Evolutionary conservation across 2,888 invertebrate genomes (phyloP).

Genomic region (Sclerodermus sp.): DNA sequence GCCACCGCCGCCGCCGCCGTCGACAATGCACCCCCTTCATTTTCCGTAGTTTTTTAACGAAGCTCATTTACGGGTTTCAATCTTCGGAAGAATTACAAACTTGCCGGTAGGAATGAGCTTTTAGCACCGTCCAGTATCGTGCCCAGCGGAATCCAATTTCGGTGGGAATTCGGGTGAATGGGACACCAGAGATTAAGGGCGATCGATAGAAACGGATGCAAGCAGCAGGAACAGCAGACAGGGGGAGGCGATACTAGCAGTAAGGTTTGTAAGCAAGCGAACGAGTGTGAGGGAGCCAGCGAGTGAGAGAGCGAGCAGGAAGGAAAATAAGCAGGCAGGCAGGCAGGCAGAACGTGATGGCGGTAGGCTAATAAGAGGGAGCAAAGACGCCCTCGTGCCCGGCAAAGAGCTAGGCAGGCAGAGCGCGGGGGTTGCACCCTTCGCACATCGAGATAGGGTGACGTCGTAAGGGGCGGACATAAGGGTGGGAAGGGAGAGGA

Average conservation of each 20-base stretch:
- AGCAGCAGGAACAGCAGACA: slow-evolving; percentile 16
- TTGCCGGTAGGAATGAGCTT: no score
- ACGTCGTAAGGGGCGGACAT: slow-evolving; percentile 30
- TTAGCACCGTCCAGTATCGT: not conserved
- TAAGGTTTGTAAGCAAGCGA: no score
- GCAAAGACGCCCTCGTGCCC: slow-evolving; percentile 37
- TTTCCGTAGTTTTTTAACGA: no score
- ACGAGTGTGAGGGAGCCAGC: not conserved
- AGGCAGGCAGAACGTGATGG: slow-evolving; percentile 7
- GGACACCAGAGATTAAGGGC: slow-evolving; percentile 31
- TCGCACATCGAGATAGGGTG: slow-evolving; percentile 40
- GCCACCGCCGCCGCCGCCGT: no score
- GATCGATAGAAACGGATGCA: slow-evolving; percentile 21
- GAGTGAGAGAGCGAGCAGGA: not conserved
- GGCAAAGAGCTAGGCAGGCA: slow-evolving; percentile 22
- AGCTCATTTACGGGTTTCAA: no score
- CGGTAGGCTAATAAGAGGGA: slow-evolving; percentile 38
- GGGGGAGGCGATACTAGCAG: no score
- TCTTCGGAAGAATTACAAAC: no score
- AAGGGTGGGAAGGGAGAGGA: slow-evolving; percentile 29
- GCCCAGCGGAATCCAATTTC: slow-evolving; percentile 27
- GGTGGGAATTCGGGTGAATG: slow-evolving; percentile 32
- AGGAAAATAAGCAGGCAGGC: not conserved
- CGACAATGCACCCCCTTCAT: no score
- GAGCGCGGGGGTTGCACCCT: slow-evolving; percentile 33